These are phyloP conservation scores for Anas capensis DNA, from an alignment of 2,797 vertebrate species.

Conservation along the genomic window DNA sequence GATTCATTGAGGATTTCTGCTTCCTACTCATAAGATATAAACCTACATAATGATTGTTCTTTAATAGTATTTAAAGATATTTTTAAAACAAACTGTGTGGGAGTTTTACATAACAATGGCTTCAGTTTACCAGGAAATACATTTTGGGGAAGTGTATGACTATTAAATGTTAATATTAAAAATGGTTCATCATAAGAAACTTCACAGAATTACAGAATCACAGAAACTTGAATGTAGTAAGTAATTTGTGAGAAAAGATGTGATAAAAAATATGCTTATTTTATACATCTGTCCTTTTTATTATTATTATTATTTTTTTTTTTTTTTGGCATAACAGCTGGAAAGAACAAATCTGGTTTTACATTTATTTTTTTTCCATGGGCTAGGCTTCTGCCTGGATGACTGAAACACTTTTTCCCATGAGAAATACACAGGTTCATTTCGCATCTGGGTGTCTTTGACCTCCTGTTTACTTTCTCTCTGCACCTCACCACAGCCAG, in stretches of 20 bases:
- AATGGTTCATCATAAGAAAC: slow-evolving; percentile 27
- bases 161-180: slow-evolving; percentile 39
- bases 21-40: slow-evolving; percentile 67
- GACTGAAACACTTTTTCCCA: slow-evolving; percentile 46
- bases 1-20: slow-evolving; percentile 61
- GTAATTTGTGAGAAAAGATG: slow-evolving; percentile 31
- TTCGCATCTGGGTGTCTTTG: slow-evolving; percentile 22
- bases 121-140: slow-evolving; percentile 57
- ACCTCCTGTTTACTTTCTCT: neutral
- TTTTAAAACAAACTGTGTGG: slow-evolving; percentile 72
- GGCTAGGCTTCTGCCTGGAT: slow-evolving; percentile 19
- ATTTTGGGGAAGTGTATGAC: slow-evolving; percentile 36
- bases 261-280: slow-evolving; percentile 34
- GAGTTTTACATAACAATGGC: slow-evolving; percentile 60
- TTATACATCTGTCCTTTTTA: slow-evolving; percentile 13
- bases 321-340: slow-evolving; percentile 53
- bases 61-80: slow-evolving; percentile 74
- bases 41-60: slow-evolving; percentile 58
- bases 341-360: slow-evolving; percentile 15
- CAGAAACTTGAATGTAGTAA: slow-evolving; percentile 1
- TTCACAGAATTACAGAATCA: neutral
- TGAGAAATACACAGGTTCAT: slow-evolving; percentile 36
- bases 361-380: neutral
- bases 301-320: neutral
- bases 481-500: neutral